Evolutionary conservation across 2,888 invertebrate genomes (phyloP), one percentile per base, ranked within the genome.

Genomic region (Synergus japonicus): DNA sequence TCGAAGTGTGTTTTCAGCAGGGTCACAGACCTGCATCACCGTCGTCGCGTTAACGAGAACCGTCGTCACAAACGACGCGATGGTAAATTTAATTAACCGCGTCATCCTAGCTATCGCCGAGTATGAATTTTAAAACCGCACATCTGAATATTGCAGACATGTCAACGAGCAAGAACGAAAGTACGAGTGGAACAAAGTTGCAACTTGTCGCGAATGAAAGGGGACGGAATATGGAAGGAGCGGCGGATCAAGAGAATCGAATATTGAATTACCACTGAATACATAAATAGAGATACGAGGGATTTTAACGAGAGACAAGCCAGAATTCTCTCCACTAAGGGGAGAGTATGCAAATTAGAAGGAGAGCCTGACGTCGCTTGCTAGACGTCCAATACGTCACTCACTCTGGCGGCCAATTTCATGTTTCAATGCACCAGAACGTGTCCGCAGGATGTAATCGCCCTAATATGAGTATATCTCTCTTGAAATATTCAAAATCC

Each of bases 191-290:
- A 79, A 78, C 76, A 79, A 77, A 66, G 80, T 60, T 76, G 65
- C 64, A 49, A 78, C 54, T 78, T 60, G 79, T 76, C 49, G 78
- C 60, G 60, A 63, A 54, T 54, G 41, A 54, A 78, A 60, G 37
- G 41, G 73, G 54, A 73, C 49, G 54, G 37, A 54, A 73, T 73
- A 73, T 49, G n/a, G 54, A 73, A 58, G 78, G 37, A 63, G 44
- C 18, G 60, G 78, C 64, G 80, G 78, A 79, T 79, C 67, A 73
- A 69, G 67, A 78, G 80, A 77, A 82, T 84, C 80, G 85, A 80
- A 83, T 83, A 86, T 86, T 84, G 79, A 85, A 86, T 86, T 85
- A 85, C 67, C 81, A 76, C 81, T 78, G 85, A 85, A 85, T 85
- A 83, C 83, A 84, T 86, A 85, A 85, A 85, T 85, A 85, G 81